Evolutionary conservation across 23 tunicate genomes (phyloP).

Genomic region (Trididemnum clinides): DNA sequence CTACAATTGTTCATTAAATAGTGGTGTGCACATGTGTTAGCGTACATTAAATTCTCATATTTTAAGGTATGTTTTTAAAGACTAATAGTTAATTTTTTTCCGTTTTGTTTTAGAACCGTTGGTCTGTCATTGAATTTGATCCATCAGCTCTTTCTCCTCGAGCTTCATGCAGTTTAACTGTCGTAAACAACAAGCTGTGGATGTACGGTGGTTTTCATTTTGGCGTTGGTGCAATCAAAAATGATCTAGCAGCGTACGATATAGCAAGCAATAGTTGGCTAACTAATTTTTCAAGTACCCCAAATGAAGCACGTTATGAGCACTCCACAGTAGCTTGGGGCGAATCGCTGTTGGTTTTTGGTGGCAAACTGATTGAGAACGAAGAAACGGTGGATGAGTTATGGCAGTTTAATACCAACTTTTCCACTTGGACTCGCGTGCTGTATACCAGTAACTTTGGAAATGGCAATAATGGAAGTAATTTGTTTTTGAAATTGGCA

Average conservation of each 20-base stretch:
- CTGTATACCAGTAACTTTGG: slow-evolving; percentile 13
- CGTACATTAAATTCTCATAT: too few species aligned
- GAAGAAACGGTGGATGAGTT: slow-evolving; percentile 47
- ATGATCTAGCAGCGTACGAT: neutral
- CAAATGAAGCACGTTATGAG: slow-evolving; percentile 64
- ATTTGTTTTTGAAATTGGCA: slow-evolving; percentile 30
- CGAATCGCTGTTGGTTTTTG: slow-evolving; percentile 56
- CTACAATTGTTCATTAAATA: too few species aligned
- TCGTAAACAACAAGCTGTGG: slow-evolving; percentile 39
- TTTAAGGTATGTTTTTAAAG: too few species aligned
- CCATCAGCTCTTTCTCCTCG: neutral
- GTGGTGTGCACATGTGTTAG: too few species aligned
- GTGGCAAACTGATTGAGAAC: slow-evolving; percentile 52
- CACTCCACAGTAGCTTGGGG: slow-evolving; percentile 56
- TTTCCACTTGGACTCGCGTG: slow-evolving; percentile 41
- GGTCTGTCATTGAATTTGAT: slow-evolving; percentile 22
- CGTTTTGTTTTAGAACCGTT: slow-evolving; percentile 7
- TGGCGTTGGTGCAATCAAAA: neutral
- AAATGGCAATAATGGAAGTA: neutral
- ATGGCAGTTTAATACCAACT: slow-evolving; percentile 49
- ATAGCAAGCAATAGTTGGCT: neutral
- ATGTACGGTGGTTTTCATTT: slow-evolving; percentile 59
- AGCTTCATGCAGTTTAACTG: slow-evolving; percentile 49
- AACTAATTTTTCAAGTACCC: neutral
- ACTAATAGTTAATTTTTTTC: too few species aligned